Conservation (phyloP, 2,797 vertebrate genomes). For the Oryzias dopingdopingensis region DNA sequence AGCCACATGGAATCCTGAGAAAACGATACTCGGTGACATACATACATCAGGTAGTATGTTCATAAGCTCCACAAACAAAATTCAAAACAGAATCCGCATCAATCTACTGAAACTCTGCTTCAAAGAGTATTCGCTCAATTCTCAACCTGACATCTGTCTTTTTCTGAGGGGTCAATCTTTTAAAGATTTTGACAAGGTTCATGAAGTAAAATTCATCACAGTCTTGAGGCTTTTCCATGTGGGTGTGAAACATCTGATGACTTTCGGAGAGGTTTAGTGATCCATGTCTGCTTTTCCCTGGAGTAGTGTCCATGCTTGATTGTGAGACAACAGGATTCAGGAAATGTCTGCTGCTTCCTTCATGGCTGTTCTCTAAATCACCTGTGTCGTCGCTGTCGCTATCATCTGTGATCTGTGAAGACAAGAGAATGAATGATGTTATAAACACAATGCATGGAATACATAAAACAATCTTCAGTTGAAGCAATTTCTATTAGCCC, state of each 20-base stretch:
- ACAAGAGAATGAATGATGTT: not conserved
- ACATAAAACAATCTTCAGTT: not conserved
- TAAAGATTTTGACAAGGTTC: slow-evolving; percentile 41
- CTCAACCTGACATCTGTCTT: slow-evolving; percentile 39
- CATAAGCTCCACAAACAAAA: too few species aligned
- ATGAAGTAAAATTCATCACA: slow-evolving; percentile 52
- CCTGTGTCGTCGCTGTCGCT: not conserved
- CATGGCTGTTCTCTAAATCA: not conserved
- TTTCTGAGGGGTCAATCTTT: slow-evolving; percentile 38
- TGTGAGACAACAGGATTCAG: not conserved
- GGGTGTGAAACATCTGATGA: slow-evolving; percentile 28
- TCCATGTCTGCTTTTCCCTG: not conserved
- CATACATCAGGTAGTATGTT: too few species aligned
- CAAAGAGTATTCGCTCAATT: slow-evolving; percentile 38
- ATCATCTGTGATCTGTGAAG: slow-evolving; percentile 5
- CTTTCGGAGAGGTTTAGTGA: not conserved
- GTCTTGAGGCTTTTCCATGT: slow-evolving; percentile 35
- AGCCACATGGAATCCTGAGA: too few species aligned
- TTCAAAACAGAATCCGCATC: too few species aligned
- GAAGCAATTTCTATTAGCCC: not conserved
- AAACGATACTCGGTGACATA: too few species aligned
- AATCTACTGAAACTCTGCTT: slow-evolving; percentile 38
- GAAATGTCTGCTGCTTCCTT: not conserved
- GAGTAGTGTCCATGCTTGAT: not conserved
- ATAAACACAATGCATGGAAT: not conserved